Conservation (phyloP, 2,888 invertebrate species). For the Blomia tropicalis region DNA sequence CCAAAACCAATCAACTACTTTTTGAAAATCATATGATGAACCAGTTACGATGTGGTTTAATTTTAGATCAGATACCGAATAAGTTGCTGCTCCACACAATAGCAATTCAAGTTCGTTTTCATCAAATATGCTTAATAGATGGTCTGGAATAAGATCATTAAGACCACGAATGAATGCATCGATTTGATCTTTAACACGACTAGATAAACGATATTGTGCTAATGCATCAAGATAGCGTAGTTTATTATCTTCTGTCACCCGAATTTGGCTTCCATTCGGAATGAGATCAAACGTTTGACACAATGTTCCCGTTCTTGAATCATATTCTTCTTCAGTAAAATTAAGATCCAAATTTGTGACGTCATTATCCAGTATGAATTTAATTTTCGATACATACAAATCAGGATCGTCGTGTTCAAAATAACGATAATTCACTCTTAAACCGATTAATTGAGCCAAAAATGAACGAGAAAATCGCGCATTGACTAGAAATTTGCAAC, state of each 20-base stretch:
- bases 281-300: constrained; percentile 58
- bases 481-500: constrained; percentile 71
- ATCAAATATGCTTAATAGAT: constrained; percentile 80
- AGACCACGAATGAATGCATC: constrained; percentile 77
- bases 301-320: constrained; percentile 51
- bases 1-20: constrained; percentile 76
- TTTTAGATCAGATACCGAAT: constrained; percentile 73
- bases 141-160: constrained; percentile 76
- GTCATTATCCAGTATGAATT: constrained; percentile 77
- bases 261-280: constrained; percentile 58
- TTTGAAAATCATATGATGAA: constrained; percentile 55
- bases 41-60: constrained; percentile 72
- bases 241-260: constrained; percentile 58
- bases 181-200: constrained; percentile 61
- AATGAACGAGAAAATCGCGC: constrained; percentile 80
- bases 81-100: constrained; percentile 80
- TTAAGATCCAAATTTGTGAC: constrained; percentile 69
- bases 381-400: constrained; percentile 75
- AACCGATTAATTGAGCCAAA: constrained; percentile 79
- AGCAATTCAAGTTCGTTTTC: constrained; percentile 87
- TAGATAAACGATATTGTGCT: constrained; percentile 71
- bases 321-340: constrained; percentile 79
- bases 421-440: constrained; percentile 82
- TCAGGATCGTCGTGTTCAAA: constrained; percentile 93
- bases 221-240: constrained; percentile 54